phyloP scores from a whole-genome alignment of 1,140 invertebrate species.

The Eurytemora carolleeae region DNA sequence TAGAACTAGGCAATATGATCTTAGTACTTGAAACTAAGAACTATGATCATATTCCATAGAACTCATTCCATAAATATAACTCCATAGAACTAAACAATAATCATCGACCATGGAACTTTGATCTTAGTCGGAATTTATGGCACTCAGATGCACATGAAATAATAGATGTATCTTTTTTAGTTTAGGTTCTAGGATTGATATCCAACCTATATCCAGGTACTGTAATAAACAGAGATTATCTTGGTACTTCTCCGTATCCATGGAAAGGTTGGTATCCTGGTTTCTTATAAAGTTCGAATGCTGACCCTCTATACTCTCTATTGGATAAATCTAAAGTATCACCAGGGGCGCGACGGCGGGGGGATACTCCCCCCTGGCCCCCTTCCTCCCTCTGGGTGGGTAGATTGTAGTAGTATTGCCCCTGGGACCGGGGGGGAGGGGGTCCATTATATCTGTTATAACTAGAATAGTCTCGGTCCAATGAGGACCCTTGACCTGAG shows the following conservation, averaged over 20 bases:
- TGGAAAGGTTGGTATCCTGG: slow-evolving; percentile 26
- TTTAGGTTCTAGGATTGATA: too few species aligned
- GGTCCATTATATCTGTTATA: background rate
- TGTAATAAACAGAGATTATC: too few species aligned
- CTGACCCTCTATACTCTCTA: slow-evolving; percentile 69
- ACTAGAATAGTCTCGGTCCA: slow-evolving; percentile 25
- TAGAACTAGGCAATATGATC: too few species aligned
- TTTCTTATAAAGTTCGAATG: slow-evolving; percentile 83
- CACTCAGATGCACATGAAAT: too few species aligned
- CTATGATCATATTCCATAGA: too few species aligned
- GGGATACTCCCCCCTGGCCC: slow-evolving; percentile 39
- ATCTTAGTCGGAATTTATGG: too few species aligned
- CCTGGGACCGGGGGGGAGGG: background rate
- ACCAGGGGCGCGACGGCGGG: slow-evolving; percentile 23
- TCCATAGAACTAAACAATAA: too few species aligned
- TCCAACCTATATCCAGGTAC: too few species aligned
- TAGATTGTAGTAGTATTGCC: background rate
- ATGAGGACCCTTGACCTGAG: slow-evolving; percentile 30
- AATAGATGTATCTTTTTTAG: too few species aligned
- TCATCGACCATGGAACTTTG: too few species aligned
- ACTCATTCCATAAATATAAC: too few species aligned
- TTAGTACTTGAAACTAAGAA: too few species aligned
- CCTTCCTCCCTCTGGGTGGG: slow-evolving; percentile 19
- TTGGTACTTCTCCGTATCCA: background rate
- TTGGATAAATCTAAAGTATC: slow-evolving; percentile 48